A percentile compares a stretch with the other conserved stretches of the same genome.
Conservation (phyloP, 2,113 vertebrate species). For the Cacatua alba region DNA sequence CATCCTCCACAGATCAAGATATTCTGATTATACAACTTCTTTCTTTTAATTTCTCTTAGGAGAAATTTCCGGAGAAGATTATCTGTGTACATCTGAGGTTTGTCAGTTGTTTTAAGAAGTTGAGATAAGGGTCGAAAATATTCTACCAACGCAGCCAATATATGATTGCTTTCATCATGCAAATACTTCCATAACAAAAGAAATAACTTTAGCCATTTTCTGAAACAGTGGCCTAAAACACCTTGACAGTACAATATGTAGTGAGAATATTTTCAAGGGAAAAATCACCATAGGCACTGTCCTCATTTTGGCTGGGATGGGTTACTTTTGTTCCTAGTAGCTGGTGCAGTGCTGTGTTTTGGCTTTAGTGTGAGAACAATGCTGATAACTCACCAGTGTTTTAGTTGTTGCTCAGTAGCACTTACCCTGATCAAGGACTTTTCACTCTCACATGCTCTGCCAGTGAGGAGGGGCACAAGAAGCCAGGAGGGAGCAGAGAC, state of each 20-base stretch:
- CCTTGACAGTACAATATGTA: not conserved
- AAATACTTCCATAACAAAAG: not conserved
- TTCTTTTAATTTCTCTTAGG: not conserved
- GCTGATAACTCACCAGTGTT: not conserved
- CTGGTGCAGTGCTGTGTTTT: not conserved
- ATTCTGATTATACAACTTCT: not conserved
- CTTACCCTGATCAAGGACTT: not conserved
- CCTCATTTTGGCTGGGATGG: not conserved
- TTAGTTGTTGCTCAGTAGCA: not conserved
- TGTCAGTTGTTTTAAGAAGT: not conserved
- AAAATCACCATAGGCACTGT: not conserved
- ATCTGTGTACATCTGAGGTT: not conserved
- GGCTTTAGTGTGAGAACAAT: not conserved
- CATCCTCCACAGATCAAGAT: not conserved
- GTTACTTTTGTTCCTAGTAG: not conserved
- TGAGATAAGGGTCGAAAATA: not conserved
- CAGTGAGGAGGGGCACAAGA: not conserved
- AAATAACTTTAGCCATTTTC: not conserved
- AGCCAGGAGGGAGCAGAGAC: too few species aligned
- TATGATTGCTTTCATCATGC: not conserved
- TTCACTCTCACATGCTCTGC: not conserved
- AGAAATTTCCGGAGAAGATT: not conserved
- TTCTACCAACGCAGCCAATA: not conserved
- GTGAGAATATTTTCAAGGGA: slow-evolving; percentile 18
- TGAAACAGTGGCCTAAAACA: slow-evolving; percentile 27